These are phyloP conservation scores for Montipora sp. DNA, from an alignment of 64 coral and sea anemone species.

Conservation along the genomic window DNA sequence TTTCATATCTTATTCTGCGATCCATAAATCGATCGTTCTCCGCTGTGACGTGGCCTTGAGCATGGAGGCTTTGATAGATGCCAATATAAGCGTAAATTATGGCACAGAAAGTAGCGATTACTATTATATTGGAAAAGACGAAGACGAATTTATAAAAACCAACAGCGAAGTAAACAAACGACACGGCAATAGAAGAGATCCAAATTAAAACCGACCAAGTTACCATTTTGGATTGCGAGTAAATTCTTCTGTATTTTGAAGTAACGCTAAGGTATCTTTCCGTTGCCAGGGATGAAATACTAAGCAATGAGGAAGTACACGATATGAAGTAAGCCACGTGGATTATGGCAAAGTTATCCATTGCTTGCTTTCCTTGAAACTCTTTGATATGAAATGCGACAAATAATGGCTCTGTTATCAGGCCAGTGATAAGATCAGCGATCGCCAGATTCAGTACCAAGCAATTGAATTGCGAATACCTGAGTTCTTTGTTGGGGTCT, in stretches of 20 bases:
- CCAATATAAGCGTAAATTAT: conserved; percentile 54
- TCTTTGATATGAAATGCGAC: conserved; percentile 63
- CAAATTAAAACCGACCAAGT: conserved; percentile 55
- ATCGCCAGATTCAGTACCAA: conserved; percentile 56
- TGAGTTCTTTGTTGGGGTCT: conserved; percentile 67
- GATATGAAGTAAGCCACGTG: conserved; percentile 86
- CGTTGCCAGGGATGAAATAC: conserved; percentile 72
- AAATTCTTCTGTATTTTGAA: conserved; percentile 45
- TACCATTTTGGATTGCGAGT: conserved; percentile 11
- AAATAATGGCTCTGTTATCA: conserved; percentile 48
- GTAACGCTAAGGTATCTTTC: conserved; percentile 75
- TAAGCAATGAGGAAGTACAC: conserved; percentile 73
- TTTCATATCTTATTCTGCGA: conserved; percentile 43
- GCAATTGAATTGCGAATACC: conserved; percentile 50
- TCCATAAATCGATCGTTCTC: background rate
- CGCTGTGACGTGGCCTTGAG: background rate
- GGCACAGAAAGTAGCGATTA: conserved; percentile 31
- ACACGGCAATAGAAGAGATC: conserved; percentile 42
- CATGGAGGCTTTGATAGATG: conserved; percentile 72
- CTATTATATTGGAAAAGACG: conserved; percentile 64
- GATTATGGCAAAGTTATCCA: conserved; percentile 61
- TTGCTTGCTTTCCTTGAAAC: conserved; percentile 55
- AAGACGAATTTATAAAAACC: conserved; percentile 70
- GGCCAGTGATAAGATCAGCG: conserved; percentile 57
- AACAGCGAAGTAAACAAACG: conserved; percentile 62